Evolutionary conservation across 2,113 vertebrate genomes (phyloP), one percentile per base, ranked within the genome.

Genomic region (Protobothrops mucrosquamatus): DNA sequence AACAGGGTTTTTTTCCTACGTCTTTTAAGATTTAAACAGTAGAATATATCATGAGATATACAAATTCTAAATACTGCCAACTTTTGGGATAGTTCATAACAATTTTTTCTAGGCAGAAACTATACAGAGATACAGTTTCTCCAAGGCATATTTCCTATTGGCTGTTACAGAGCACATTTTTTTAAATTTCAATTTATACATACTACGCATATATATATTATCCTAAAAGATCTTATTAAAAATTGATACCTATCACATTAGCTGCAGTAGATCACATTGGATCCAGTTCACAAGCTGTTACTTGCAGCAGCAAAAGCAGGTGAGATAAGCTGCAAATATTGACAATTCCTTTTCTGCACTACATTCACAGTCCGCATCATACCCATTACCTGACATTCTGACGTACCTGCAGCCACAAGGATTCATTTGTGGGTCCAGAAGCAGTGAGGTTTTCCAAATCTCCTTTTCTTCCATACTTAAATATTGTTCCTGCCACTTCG

Each of bases 381-480:
- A 81, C 74, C 34, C 20, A 15, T 88, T 46, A 2, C 23, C 0
- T 1, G n/a, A 88, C 20, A 2, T 9, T 3, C 12, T 14, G 24
- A 0, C 1, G 93, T 98, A 99, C 99, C 98, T 99, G 99, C 92
- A 99, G 97, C 98, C 99, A 98, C 93, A 99, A 94, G 0, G 99
- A 98, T 92, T 99, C 97, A 34, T 97, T 98, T 88, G 98, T 99
- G 91, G 99, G 99, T 90, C 99, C 99, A 0, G 98, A 92, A 26
- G 99, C 99, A 0, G 99, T 99, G 94, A 99, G 97, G 92, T 99
- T 99, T 97, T 99, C 99, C 95, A 99, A 96, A 95, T 99, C 99
- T 3, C 98, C 98, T 29, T 96, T 98, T 95, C 99, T 98, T 85
- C 99, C 98, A 3, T 99, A 99, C 88, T 97, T 98, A 97, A 99